These are phyloP conservation scores for Prietella phreatophila DNA, from an alignment of 2,113 vertebrate genomes.

Conservation along the genomic window DNA sequence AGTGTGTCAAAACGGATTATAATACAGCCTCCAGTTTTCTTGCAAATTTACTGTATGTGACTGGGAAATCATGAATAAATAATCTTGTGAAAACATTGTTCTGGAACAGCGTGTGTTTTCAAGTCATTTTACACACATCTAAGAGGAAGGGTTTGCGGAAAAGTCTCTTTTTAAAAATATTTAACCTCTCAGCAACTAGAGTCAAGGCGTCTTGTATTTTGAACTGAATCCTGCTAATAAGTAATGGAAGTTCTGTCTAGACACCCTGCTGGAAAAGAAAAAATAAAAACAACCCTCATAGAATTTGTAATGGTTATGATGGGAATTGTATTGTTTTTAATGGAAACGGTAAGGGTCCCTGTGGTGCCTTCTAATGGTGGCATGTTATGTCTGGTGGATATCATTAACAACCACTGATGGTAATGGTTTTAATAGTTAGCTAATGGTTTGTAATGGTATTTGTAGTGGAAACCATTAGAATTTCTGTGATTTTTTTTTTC, in stretches of 20 bases:
- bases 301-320: no score
- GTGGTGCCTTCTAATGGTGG: no score
- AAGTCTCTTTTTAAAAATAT: neutral
- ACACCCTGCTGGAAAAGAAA: neutral
- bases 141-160: neutral
- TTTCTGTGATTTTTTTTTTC: no score
- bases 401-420: no score
- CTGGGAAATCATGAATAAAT: constrained; percentile 72
- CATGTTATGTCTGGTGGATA: no score
- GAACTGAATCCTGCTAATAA: neutral
- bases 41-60: constrained; percentile 64
- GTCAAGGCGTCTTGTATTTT: neutral
- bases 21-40: constrained; percentile 63
- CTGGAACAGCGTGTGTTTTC: neutral
- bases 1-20: constrained; percentile 46
- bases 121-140: neutral
- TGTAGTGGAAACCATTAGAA: no score
- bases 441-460: no score
- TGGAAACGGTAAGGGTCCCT: no score
- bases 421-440: no score
- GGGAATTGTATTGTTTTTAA: no score
- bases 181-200: neutral
- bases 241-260: neutral
- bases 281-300: no score
- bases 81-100: constrained; percentile 58